phyloP scores from a whole-genome alignment of 35 echinoderm and acorn worm species.

The Lytechinus pictus region DNA sequence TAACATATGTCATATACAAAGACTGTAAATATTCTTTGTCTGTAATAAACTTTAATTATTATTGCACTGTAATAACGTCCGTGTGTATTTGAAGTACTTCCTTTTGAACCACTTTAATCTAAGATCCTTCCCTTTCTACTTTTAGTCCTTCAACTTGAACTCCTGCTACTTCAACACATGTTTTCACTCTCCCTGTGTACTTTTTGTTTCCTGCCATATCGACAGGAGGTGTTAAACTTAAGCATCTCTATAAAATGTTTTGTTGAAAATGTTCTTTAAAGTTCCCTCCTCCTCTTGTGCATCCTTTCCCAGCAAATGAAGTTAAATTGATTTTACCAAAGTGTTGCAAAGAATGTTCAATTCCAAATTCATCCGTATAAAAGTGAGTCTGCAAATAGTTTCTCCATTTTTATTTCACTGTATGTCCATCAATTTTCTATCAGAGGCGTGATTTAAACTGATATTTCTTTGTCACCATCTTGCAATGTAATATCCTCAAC shows the following conservation, averaged over 20 bases:
- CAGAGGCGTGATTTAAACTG: constrained; percentile 9
- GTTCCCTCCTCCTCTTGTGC: not conserved
- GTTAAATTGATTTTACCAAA: not conserved
- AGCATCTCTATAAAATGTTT: not conserved
- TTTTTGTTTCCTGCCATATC: not conserved
- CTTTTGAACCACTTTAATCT: not conserved
- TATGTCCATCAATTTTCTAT: constrained; percentile 8
- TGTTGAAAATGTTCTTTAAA: not conserved
- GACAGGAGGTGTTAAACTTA: not conserved
- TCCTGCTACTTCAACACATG: not conserved
- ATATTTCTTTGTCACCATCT: constrained; percentile 25
- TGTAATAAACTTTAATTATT: not conserved
- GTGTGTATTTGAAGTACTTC: not conserved
- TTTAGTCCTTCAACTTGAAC: not conserved
- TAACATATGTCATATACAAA: too few species aligned
- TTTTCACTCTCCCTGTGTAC: not conserved
- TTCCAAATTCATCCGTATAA: not conserved
- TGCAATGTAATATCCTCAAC: constrained; percentile 45
- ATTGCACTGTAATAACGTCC: not conserved
- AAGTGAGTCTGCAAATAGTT: constrained; percentile 12
- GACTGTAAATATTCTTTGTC: too few species aligned
- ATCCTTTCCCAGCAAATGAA: not conserved
- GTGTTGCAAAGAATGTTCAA: not conserved
- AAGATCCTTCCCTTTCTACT: not conserved
- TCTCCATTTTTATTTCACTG: not conserved